These are phyloP conservation scores for Nomada lathburiana DNA, from an alignment of 2,888 invertebrate species.

Conservation along the genomic window DNA sequence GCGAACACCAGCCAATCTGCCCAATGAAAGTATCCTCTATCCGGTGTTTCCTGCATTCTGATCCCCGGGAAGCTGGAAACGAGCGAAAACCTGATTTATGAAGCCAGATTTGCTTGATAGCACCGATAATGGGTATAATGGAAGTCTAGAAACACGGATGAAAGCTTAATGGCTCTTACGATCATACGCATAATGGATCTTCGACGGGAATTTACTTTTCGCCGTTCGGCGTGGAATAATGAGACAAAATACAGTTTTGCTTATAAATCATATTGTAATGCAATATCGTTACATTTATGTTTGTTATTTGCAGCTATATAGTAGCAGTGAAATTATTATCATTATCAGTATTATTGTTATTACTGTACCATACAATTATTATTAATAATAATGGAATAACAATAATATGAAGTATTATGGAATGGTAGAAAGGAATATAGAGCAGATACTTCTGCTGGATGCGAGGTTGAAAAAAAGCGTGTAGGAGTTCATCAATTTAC, in stretches of 20 bases:
- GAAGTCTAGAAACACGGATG: conserved; percentile 55
- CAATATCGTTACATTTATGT: neutral
- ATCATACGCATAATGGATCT: conserved; percentile 44
- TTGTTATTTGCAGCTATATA: too few relatives aligned
- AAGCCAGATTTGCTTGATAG: conserved; percentile 57
- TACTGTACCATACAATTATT: too few relatives aligned
- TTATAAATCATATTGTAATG: neutral
- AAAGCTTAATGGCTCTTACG: conserved; percentile 46
- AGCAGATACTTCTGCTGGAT: neutral
- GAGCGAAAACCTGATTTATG: conserved; percentile 51
- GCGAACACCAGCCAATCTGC: conserved; percentile 90
- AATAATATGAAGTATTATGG: too few relatives aligned
- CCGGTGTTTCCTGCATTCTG: conserved; percentile 59
- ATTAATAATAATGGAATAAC: too few relatives aligned
- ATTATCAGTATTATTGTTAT: neutral
- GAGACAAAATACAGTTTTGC: conserved; percentile 2
- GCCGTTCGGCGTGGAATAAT: neutral
- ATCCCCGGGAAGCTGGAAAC: conserved; percentile 36
- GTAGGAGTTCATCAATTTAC: neutral
- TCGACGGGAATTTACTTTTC: conserved; percentile 17
- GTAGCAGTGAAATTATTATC: too few relatives aligned
- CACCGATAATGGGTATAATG: conserved; percentile 49
- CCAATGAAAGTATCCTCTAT: conserved; percentile 82
- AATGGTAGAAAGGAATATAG: too few relatives aligned
- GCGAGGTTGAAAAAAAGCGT: neutral